phyloP scores from a whole-genome alignment of 2,888 invertebrate species.

The Brenthis daphne region DNA sequence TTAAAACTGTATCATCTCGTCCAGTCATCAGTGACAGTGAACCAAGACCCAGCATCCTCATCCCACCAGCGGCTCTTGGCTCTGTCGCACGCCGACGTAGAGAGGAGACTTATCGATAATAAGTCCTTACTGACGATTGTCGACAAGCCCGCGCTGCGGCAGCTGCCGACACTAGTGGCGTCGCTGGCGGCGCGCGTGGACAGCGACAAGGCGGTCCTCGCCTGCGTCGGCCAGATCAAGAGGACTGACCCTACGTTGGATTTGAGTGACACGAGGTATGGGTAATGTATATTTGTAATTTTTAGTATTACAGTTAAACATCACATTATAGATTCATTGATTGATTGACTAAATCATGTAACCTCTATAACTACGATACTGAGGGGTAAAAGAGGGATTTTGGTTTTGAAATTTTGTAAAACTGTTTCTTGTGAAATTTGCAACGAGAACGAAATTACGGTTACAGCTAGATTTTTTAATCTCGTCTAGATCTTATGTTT shows the following conservation, averaged over 20 bases:
- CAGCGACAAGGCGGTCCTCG: conserved; percentile 93
- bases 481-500: too few species aligned
- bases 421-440: too few species aligned
- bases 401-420: too few species aligned
- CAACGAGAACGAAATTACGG: too few species aligned
- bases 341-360: too few species aligned
- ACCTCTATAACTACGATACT: too few species aligned
- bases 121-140: conserved; percentile 93
- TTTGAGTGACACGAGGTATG: conserved; percentile 83
- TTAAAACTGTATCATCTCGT: background rate
- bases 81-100: conserved; percentile 92
- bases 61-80: conserved; percentile 95
- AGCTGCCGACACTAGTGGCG: conserved; percentile 86
- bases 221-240: conserved; percentile 86
- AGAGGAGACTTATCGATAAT: conserved; percentile 94
- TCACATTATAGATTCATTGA: too few species aligned
- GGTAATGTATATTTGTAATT: too few species aligned
- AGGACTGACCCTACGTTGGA: conserved; percentile 83
- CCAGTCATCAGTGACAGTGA: conserved; percentile 78
- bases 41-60: conserved; percentile 90
- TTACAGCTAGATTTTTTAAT: too few species aligned
- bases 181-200: conserved; percentile 91
- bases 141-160: conserved; percentile 90
- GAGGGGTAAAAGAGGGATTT: too few species aligned
- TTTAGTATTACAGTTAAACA: too few species aligned